Conservation (phyloP, 2,797 vertebrate genomes). For the Falco berigora region DNA sequence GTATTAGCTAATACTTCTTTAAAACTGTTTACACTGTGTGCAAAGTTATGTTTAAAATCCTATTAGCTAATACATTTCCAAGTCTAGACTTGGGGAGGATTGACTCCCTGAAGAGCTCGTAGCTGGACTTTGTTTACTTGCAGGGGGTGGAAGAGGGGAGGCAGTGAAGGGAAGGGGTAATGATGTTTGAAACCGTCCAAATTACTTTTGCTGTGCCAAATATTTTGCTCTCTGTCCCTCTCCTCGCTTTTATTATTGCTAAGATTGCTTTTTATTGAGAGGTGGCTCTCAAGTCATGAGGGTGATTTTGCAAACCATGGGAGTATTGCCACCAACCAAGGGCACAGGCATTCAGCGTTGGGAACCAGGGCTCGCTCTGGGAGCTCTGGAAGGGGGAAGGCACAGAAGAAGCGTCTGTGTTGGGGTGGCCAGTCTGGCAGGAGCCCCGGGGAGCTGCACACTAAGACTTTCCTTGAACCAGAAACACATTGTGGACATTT, state of each 20-base stretch:
- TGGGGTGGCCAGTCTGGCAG: neutral
- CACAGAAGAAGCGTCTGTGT: neutral
- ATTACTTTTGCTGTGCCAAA: neutral
- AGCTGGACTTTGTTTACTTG: constrained; percentile 28
- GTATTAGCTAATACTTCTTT: constrained; percentile 45
- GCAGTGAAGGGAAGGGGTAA: neutral
- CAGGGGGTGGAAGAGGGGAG: neutral
- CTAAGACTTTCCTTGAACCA: neutral
- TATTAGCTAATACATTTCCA: constrained; percentile 20
- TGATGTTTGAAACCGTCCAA: neutral
- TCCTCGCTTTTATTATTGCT: neutral
- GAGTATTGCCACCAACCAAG: neutral
- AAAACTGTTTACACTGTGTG: constrained; percentile 17
- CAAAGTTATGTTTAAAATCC: constrained; percentile 45
- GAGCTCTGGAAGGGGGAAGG: neutral
- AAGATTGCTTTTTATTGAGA: neutral
- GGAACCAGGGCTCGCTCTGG: neutral
- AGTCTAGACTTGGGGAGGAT: neutral
- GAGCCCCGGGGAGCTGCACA: neutral
- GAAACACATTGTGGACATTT: neutral
- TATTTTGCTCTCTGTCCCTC: neutral
- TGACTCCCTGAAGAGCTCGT: neutral
- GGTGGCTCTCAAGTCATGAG: neutral
- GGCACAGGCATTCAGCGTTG: accelerated
- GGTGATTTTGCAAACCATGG: neutral